Evolutionary conservation across 2,113 vertebrate species (phyloP), one percentile per base, ranked within the genome.

Genomic region (Pedionomus torquatus): DNA sequence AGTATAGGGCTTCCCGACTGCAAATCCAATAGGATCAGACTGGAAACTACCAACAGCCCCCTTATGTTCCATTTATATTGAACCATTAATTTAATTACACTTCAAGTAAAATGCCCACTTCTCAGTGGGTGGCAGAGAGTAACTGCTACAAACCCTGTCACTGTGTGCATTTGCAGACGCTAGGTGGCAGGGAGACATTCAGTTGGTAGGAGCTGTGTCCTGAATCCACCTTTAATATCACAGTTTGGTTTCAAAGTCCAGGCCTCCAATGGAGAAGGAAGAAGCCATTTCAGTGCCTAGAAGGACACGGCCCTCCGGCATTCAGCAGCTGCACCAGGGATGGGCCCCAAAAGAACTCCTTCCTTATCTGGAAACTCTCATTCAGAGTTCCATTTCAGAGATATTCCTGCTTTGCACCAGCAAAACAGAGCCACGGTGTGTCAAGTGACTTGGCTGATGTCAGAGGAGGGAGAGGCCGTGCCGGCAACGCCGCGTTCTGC

Each of bases 321-420:
- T 20, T 43, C 63, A 72, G 44, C 43, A 71, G 48, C 49, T 77
- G 44, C 39, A 41, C 68, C 39, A 70, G 49, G n/a, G 23, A 69
- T 5, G 23, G 60, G 60, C 57, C 51, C 54, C 63, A 24, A 30
- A 66, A 18, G 44, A 71, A 14, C 3, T 7, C 25, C 21, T 9
- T 52, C 10, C 37, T 28, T 28, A n/a, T 54, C 43, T 2, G 0
- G 60, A 43, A 63, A 24, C 10, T 43, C 74, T 55, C 12, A 23
- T 39, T 57, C 70, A 86, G 54, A 87, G 58, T 43, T 79, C 25
- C 37, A 91, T 64, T 72, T 52, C 90, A 86, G 83, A 75, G 76
- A 89, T 68, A 88, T 60, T 77, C 71, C 83, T 86, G 86, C 89
- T 90, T 55, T 64, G 60, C 48, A 93, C 39, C 71, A 92, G 83